A percentile compares a stretch with the other conserved stretches of the same genome.
Conservation (phyloP, 1,140 invertebrate species). For the Pachypsylla venusta region DNA sequence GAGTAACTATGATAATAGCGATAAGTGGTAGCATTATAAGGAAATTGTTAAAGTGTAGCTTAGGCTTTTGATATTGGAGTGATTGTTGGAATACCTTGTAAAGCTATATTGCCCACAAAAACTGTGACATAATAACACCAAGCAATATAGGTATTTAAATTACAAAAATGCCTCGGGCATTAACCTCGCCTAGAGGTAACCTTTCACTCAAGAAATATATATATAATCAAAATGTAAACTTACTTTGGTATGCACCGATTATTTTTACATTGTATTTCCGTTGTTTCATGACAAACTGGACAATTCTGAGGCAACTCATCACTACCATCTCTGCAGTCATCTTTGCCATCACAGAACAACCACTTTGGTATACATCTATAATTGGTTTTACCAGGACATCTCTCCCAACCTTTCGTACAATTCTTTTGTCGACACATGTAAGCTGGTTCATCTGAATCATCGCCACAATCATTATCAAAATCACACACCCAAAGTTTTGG, state of each 20-base stretch:
- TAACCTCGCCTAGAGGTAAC: no score
- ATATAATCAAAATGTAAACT: conserved; percentile 23
- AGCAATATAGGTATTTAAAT: neutral
- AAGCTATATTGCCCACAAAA: no score
- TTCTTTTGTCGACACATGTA: conserved; percentile 80
- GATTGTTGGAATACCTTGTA: no score
- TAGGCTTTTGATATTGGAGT: no score
- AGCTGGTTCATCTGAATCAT: conserved; percentile 85
- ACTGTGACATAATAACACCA: no score
- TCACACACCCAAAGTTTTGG: conserved; percentile 94
- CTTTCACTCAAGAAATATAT: conserved; percentile 1
- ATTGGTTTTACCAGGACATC: conserved; percentile 75
- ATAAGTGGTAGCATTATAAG: no score
- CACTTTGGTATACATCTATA: conserved; percentile 79
- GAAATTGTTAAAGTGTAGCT: no score
- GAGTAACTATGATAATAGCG: no score
- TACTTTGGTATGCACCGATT: conserved; percentile 78
- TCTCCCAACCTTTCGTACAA: conserved; percentile 80
- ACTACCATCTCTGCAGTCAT: conserved; percentile 76
- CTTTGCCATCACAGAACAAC: conserved; percentile 90
- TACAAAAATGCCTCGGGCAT: neutral
- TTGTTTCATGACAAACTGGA: conserved; percentile 67
- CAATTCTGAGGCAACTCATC: conserved; percentile 81
- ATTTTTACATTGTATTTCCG: conserved; percentile 86
- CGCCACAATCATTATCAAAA: conserved; percentile 82